phyloP scores from a whole-genome alignment of 2,888 invertebrate genomes.

The Parelbella ahira region DNA sequence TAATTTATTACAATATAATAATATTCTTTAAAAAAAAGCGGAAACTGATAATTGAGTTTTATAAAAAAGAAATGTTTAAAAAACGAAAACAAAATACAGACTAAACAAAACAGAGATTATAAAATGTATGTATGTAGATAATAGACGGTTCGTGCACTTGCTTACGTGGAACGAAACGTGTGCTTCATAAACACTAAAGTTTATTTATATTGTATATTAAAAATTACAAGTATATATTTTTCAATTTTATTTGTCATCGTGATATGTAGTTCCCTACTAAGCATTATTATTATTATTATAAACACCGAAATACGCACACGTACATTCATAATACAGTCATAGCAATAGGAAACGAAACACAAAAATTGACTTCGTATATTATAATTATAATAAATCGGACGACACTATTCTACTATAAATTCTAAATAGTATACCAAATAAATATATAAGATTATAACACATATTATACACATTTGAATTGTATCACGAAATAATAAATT shows the following conservation, averaged over 20 bases:
- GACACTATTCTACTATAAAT: background rate
- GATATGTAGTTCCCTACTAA: constrained; percentile 63
- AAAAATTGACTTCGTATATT: constrained; percentile 25
- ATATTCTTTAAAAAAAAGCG: constrained; percentile 6
- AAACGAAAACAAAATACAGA: constrained; percentile 10
- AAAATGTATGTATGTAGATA: too few species aligned
- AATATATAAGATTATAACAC: too few species aligned
- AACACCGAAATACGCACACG: constrained; percentile 30
- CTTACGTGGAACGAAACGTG: too few species aligned
- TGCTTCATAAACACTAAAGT: constrained; percentile 25
- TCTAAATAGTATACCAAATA: too few species aligned
- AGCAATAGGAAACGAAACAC: constrained; percentile 9
- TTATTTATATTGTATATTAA: constrained; percentile 3
- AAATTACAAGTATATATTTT: constrained; percentile 29
- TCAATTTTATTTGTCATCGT: constrained; percentile 74
- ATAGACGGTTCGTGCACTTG: too few species aligned
- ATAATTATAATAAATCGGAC: constrained; percentile 28
- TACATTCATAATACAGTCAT: constrained; percentile 8
- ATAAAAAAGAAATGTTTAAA: constrained; percentile 15
- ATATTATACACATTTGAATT: too few species aligned
- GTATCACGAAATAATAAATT: too few species aligned
- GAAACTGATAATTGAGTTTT: constrained; percentile 17
- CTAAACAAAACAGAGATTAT: too few species aligned
- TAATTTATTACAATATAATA: constrained; percentile 4
- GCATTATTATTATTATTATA: constrained; percentile 42